phyloP scores from a whole-genome alignment of 1,140 invertebrate species.

The Pogonognathellus flavescens region DNA sequence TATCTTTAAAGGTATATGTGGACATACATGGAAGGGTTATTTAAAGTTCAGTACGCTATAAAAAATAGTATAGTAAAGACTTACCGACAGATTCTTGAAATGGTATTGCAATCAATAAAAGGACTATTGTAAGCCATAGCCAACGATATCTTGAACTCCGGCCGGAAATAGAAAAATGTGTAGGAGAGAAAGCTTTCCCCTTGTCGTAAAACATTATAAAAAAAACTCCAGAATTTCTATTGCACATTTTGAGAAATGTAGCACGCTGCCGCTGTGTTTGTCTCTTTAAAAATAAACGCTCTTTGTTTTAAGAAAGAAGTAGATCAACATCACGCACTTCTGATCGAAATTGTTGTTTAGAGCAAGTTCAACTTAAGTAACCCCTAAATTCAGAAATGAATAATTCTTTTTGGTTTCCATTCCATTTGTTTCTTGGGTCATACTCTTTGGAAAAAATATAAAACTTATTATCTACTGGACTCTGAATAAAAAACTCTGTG shows the following conservation, averaged over 20 bases:
- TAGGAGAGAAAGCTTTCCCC: constrained; percentile 19
- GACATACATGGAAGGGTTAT: too few species aligned
- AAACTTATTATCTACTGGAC: neutral
- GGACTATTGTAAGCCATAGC: constrained; percentile 1
- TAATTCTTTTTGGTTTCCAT: constrained; percentile 16
- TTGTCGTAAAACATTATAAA: constrained; percentile 46
- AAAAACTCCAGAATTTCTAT: constrained; percentile 16
- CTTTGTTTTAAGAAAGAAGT: neutral
- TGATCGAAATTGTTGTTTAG: neutral
- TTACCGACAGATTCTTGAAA: constrained; percentile 36
- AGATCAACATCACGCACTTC: neutral
- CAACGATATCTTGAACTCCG: constrained; percentile 20
- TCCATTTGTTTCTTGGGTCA: constrained; percentile 3
- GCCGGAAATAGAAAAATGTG: constrained; percentile 14
- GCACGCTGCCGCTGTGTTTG: neutral
- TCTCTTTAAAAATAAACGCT: neutral
- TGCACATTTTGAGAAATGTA: constrained; percentile 19
- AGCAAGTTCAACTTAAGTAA: constrained; percentile 19
- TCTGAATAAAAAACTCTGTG: constrained; percentile 26
- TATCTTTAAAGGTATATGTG: too few species aligned
- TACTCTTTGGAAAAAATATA: constrained; percentile 8
- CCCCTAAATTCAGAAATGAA: constrained; percentile 12
- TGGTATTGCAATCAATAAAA: constrained; percentile 27
- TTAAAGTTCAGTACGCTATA: too few species aligned
- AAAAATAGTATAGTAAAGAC: neutral